Percentiles rank a stretch among this genome's conserved stretches.
Evolutionary conservation across 2,888 invertebrate species (phyloP).

Genomic region (Zhuqinia jingwanae): DNA sequence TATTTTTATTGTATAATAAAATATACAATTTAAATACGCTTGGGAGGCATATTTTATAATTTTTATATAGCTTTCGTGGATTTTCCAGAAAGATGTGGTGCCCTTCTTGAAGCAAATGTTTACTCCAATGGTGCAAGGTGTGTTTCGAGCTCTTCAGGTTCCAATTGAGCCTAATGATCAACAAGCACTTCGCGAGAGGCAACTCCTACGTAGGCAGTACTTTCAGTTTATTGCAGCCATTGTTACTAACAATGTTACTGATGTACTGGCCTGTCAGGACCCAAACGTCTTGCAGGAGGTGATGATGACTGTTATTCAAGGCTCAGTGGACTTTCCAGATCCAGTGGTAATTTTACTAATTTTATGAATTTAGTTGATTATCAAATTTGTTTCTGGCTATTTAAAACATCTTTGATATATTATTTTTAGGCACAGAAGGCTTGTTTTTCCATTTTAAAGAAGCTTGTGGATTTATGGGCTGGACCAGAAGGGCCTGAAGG

Average conservation of each 20-base stretch:
- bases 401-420: no score
- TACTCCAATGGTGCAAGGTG: constrained; percentile 82
- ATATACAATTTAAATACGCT: constrained; percentile 56
- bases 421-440: constrained; percentile 82
- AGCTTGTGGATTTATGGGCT: constrained; percentile 82
- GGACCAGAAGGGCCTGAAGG: constrained; percentile 81
- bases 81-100: constrained; percentile 82
- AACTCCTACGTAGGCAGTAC: constrained; percentile 82
- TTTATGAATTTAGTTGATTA: constrained; percentile 1
- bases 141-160: constrained; percentile 81
- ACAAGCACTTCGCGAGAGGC: constrained; percentile 82
- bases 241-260: constrained; percentile 82
- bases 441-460: constrained; percentile 82
- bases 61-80: constrained; percentile 79
- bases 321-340: constrained; percentile 82
- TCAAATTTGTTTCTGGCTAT: no score
- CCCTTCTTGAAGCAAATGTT: constrained; percentile 83
- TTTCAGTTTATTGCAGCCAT: constrained; percentile 82
- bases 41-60: constrained; percentile 70
- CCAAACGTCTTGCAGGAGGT: constrained; percentile 80
- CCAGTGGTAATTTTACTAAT: constrained; percentile 80
- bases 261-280: constrained; percentile 81
- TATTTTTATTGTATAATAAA: not conserved
- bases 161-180: constrained; percentile 82
- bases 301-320: constrained; percentile 82